A percentile compares a stretch with the other conserved stretches of the same genome.
These are phyloP conservation scores for Poeciliopsis occidentalis DNA, from an alignment of 2,113 vertebrate genomes.

Conservation along the genomic window DNA sequence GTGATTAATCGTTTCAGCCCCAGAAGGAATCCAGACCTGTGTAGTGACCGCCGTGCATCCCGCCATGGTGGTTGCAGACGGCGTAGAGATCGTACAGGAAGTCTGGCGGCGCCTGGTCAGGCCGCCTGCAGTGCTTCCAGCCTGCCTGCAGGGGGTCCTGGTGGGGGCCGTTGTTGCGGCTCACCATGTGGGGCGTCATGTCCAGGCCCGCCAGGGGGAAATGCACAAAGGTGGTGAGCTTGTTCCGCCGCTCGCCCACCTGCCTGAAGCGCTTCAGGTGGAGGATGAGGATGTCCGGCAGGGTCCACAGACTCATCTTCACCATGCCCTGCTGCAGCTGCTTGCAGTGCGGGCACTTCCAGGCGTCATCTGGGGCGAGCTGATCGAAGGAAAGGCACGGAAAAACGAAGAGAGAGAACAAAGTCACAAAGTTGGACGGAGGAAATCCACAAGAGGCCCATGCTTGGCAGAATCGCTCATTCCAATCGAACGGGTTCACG, in stretches of 20 bases:
- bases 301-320: slow-evolving; percentile 94
- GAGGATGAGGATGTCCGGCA: slow-evolving; percentile 95
- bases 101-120: slow-evolving; percentile 71
- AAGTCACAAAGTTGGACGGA: background rate
- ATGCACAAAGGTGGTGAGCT: slow-evolving; percentile 91
- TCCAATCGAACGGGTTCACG: too few species aligned
- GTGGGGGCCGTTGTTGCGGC: slow-evolving; percentile 71
- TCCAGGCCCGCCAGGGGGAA: slow-evolving; percentile 90
- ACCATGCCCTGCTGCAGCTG: slow-evolving; percentile 92
- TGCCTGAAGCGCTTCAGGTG: slow-evolving; percentile 95
- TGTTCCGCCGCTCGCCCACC: slow-evolving; percentile 89
- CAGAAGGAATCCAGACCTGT: slow-evolving; percentile 83
- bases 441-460: background rate
- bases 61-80: slow-evolving; percentile 96
- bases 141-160: slow-evolving; percentile 40
- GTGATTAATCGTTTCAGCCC: too few species aligned
- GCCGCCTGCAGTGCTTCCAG: slow-evolving; percentile 72
- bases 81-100: slow-evolving; percentile 93
- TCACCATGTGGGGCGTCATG: slow-evolving; percentile 93
- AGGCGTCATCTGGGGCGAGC: slow-evolving; percentile 92
- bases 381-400: slow-evolving; percentile 36
- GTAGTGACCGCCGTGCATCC: slow-evolving; percentile 96
- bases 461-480: background rate
- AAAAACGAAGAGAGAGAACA: background rate
- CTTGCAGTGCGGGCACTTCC: slow-evolving; percentile 92